Evolutionary conservation across 2,113 vertebrate species (phyloP).

Genomic region (Perognathus longimembris): DNA sequence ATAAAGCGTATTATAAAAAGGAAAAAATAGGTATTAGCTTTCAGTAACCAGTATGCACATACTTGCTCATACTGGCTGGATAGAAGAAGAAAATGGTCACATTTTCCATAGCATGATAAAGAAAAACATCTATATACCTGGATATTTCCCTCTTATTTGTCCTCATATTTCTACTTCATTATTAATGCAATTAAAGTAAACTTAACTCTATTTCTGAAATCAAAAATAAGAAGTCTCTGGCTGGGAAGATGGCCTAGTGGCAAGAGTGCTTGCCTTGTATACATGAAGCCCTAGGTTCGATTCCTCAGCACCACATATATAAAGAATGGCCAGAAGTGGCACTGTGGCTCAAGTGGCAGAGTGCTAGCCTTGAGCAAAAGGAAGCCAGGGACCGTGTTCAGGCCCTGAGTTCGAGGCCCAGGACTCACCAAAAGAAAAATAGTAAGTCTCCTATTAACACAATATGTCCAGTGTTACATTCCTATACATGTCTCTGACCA

Average conservation of each 20-base stretch:
- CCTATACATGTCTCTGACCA: not conserved
- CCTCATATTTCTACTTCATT: not conserved
- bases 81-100: not conserved
- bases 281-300: too few species aligned
- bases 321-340: too few species aligned
- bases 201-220: not conserved
- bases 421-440: too few species aligned
- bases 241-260: too few species aligned
- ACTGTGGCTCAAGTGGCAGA: too few species aligned
- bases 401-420: too few species aligned
- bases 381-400: too few species aligned
- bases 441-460: too few species aligned
- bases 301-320: too few species aligned
- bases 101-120: not conserved
- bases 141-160: not conserved
- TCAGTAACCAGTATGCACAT: not conserved
- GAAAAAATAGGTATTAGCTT: not conserved
- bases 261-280: too few species aligned
- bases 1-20: not conserved
- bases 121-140: not conserved
- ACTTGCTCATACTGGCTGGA: not conserved
- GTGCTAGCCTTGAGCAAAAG: too few species aligned
- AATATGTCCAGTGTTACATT: not conserved
- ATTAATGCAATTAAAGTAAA: conserved; percentile 22
- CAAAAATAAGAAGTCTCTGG: not conserved